A percentile compares a stretch with the other conserved stretches of the same genome.
phyloP scores from a whole-genome alignment of 2,888 invertebrate species.

The Clepsis dumicolana region DNA sequence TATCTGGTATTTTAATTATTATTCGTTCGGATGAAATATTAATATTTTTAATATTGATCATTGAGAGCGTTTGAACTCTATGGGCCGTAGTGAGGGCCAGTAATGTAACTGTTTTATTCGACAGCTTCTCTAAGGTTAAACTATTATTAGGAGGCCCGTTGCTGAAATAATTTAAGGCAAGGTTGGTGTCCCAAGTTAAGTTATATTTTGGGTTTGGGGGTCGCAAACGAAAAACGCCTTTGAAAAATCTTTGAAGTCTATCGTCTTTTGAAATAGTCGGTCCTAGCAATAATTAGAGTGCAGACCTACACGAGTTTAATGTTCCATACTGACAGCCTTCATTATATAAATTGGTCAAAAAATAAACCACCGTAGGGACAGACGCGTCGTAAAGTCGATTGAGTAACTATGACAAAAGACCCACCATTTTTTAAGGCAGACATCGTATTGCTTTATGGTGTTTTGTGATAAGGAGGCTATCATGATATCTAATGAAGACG shows the following conservation, averaged over 20 bases:
- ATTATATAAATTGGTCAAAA: conserved; percentile 10
- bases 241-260: conserved; percentile 14
- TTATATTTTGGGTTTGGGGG: conserved; percentile 16
- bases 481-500: conserved; percentile 5
- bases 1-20: too few species aligned
- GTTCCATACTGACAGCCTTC: conserved; percentile 19
- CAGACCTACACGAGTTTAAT: conserved; percentile 10
- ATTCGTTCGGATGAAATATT: too few species aligned
- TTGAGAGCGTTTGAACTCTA: conserved; percentile 13
- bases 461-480: conserved; percentile 5
- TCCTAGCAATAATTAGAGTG: conserved; percentile 8
- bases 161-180: too few species aligned
- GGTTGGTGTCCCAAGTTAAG: conserved; percentile 2
- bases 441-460: conserved; percentile 14
- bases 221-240: conserved; percentile 10
- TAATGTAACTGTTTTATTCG: conserved; percentile 9
- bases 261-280: conserved; percentile 5
- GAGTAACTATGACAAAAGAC: not conserved
- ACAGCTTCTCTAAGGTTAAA: not conserved
- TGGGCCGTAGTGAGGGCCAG: conserved; percentile 16
- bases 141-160: too few species aligned
- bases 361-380: conserved; percentile 2
- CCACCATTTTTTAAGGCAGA: conserved; percentile 14
- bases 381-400: not conserved
- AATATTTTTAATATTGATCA: too few species aligned